phyloP scores from a whole-genome alignment of 2,888 invertebrate species.

The Tipula helvola region DNA sequence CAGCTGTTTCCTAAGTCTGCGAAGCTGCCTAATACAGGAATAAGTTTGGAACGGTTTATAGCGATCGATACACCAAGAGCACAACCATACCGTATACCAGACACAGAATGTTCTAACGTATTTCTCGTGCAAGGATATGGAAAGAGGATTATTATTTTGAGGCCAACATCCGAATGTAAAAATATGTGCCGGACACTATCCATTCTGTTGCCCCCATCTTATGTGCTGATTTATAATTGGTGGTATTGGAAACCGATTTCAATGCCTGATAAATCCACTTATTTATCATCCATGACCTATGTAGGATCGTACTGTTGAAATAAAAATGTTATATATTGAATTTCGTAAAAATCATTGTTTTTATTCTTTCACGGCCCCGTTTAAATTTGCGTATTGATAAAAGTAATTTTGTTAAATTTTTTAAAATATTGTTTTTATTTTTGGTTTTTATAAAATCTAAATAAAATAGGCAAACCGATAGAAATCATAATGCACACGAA shows the following conservation, averaged over 20 bases:
- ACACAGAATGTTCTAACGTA: constrained; percentile 71
- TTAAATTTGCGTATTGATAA: not conserved
- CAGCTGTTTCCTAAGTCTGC: constrained; percentile 58
- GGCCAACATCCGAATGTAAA: constrained; percentile 66
- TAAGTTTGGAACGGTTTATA: constrained; percentile 63
- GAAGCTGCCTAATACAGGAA: constrained; percentile 58
- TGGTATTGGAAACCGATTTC: constrained; percentile 63
- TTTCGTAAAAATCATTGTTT: not conserved
- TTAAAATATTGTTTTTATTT: not conserved
- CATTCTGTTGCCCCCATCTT: constrained; percentile 53
- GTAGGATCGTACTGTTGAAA: constrained; percentile 53
- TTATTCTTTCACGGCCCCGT: not conserved
- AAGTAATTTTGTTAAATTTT: not conserved
- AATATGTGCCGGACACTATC: constrained; percentile 58
- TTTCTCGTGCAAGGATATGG: constrained; percentile 64
- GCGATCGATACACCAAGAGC: constrained; percentile 61
- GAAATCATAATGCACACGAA: not conserved
- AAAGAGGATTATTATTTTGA: constrained; percentile 53
- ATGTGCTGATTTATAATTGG: constrained; percentile 67
- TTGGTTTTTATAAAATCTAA: not conserved
- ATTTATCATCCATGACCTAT: constrained; percentile 45
- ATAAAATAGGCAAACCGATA: not conserved
- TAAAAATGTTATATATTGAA: not conserved
- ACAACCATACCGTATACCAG: constrained; percentile 53
- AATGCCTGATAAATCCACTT: constrained; percentile 45